phyloP scores from a whole-genome alignment of 2,797 vertebrate genomes.

The Rhinophrynus dorsalis region DNA sequence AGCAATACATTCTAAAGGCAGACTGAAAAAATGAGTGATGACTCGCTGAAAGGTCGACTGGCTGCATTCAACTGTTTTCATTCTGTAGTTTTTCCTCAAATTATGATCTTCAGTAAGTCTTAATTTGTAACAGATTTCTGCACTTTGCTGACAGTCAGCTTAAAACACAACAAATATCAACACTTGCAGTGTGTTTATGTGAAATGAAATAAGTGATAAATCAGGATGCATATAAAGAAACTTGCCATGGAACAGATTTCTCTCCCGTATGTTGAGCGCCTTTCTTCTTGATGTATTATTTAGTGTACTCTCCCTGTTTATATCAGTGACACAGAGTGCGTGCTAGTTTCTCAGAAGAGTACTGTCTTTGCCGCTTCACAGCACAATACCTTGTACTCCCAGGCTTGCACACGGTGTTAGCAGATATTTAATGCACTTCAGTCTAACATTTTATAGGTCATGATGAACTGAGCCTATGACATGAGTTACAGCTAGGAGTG shows the following conservation, averaged over 20 bases:
- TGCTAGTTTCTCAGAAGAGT: constrained; percentile 74
- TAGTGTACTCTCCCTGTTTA: constrained; percentile 74
- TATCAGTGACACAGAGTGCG: constrained; percentile 78
- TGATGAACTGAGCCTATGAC: constrained; percentile 72
- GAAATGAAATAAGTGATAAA: too few species aligned
- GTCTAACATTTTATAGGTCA: constrained; percentile 83
- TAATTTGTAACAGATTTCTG: too few species aligned
- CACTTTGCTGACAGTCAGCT: too few species aligned
- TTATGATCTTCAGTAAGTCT: too few species aligned
- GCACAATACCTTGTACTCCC: constrained; percentile 72
- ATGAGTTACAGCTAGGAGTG: constrained; percentile 65
- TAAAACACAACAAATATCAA: too few species aligned
- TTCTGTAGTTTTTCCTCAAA: too few species aligned
- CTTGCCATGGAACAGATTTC: neutral
- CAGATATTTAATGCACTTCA: constrained; percentile 82
- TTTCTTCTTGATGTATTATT: constrained; percentile 69
- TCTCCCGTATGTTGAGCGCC: constrained; percentile 39
- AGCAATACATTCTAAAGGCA: too few species aligned
- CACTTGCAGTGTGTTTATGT: too few species aligned
- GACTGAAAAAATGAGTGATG: too few species aligned
- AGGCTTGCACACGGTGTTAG: constrained; percentile 67
- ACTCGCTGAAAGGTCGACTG: too few species aligned
- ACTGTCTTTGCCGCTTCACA: constrained; percentile 73
- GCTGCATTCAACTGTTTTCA: too few species aligned
- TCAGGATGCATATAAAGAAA: too few species aligned